These are phyloP conservation scores for Amazona guildingii DNA, from an alignment of 2,113 vertebrate species.

Conservation along the genomic window DNA sequence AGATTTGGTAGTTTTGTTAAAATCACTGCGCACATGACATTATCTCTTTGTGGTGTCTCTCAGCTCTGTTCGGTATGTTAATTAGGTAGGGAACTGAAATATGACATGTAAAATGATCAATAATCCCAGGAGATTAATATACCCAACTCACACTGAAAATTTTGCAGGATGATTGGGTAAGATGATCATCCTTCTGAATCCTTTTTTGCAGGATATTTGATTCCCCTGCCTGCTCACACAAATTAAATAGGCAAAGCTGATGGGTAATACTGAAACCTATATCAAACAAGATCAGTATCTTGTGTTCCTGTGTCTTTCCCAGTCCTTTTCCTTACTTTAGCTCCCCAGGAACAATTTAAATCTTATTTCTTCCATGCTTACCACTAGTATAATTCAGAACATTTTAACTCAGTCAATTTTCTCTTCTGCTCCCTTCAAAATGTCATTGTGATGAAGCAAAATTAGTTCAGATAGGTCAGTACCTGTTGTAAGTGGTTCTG, in stretches of 20 bases:
- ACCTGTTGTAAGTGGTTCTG: not conserved
- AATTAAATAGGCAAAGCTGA: slow-evolving; percentile 11
- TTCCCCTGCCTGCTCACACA: not conserved
- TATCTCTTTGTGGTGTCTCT: not conserved
- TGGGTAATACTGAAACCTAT: not conserved
- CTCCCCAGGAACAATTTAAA: not conserved
- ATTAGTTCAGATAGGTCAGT: not conserved
- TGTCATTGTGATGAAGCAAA: not conserved
- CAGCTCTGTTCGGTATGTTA: slow-evolving; percentile 9
- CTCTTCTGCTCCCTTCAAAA: not conserved
- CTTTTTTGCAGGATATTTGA: slow-evolving; percentile 41
- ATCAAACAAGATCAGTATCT: not conserved
- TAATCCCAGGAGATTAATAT: slow-evolving; percentile 14
- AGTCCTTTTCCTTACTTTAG: not conserved
- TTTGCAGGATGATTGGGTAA: not conserved
- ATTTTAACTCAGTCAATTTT: not conserved
- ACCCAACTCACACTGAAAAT: not conserved
- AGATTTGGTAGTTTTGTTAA: slow-evolving; percentile 3
- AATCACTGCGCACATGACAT: not conserved
- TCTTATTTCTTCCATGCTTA: not conserved
- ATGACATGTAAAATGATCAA: not conserved
- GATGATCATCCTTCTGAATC: slow-evolving; percentile 3
- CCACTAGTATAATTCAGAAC: not conserved
- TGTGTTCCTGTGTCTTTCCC: not conserved
- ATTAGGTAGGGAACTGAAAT: not conserved